phyloP scores from a whole-genome alignment of 2,888 invertebrate species.

The Tiliacea citrago region DNA sequence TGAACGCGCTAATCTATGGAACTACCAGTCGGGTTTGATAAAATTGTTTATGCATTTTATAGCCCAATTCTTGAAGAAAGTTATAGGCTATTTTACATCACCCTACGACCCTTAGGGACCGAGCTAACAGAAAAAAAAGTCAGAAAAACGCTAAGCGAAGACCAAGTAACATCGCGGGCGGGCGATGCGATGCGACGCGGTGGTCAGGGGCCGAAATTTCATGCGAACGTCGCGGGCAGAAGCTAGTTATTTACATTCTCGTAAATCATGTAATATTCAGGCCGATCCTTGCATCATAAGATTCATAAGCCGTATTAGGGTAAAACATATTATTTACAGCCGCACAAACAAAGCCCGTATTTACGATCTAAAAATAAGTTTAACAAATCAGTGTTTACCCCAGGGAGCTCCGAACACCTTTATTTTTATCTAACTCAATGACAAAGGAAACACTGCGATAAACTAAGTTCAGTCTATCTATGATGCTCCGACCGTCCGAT shows the following conservation, averaged over 20 bases:
- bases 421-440: slow-evolving; percentile 53
- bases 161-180: not conserved
- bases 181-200: not conserved
- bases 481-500: slow-evolving; percentile 14
- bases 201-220: too few relatives aligned
- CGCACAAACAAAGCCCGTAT: slow-evolving; percentile 39
- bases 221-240: not conserved
- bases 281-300: slow-evolving; percentile 29
- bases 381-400: slow-evolving; percentile 44
- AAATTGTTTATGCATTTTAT: too few relatives aligned
- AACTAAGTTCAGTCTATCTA: slow-evolving; percentile 36
- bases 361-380: slow-evolving; percentile 55
- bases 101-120: too few relatives aligned
- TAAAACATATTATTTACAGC: slow-evolving; percentile 48
- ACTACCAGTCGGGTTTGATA: not conserved
- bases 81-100: not conserved
- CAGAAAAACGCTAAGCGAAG: not conserved
- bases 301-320: slow-evolving; percentile 36
- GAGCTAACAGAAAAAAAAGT: not conserved
- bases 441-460: slow-evolving; percentile 46
- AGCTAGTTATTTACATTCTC: slow-evolving; percentile 12
- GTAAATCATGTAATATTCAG: slow-evolving; percentile 41
- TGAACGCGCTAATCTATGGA: too few relatives aligned
- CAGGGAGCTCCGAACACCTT: slow-evolving; percentile 32
- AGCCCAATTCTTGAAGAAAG: not conserved